These are phyloP conservation scores for Syrista parreyssii DNA, from an alignment of 2,888 invertebrate species.

Conservation along the genomic window DNA sequence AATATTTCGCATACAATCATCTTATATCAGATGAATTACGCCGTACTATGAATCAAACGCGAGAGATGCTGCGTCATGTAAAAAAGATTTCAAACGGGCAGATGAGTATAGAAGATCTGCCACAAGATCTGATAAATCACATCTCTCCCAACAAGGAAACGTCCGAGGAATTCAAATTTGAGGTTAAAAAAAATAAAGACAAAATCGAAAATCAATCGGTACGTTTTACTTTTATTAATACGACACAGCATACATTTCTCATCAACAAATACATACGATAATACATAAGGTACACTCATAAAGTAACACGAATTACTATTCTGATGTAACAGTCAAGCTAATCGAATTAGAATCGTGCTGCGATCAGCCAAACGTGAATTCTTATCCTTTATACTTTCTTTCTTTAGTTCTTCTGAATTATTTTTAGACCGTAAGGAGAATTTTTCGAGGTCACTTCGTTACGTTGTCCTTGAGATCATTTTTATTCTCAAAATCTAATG, in stretches of 20 bases:
- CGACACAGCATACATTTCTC: slow-evolving; percentile 44
- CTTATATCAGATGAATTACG: slow-evolving; percentile 28
- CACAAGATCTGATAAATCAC: slow-evolving; percentile 6
- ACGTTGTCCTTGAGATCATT: background rate
- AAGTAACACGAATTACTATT: background rate
- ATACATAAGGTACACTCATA: background rate
- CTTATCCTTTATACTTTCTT: background rate
- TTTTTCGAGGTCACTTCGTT: background rate
- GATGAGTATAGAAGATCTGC: slow-evolving; percentile 26
- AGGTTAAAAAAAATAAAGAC: background rate
- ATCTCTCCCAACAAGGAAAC: background rate
- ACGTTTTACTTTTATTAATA: slow-evolving; percentile 44
- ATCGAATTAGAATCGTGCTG: background rate
- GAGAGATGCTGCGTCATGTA: slow-evolving; percentile 31
- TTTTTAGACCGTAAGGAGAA: background rate
- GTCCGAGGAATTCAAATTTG: background rate
- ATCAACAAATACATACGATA: slow-evolving; percentile 43
- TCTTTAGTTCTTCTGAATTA: background rate
- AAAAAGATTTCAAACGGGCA: slow-evolving; percentile 36
- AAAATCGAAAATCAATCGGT: background rate
- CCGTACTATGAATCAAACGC: slow-evolving; percentile 31
- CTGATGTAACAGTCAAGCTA: background rate
- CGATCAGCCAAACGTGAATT: background rate
- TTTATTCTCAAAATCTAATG: background rate
- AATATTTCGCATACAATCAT: background rate